A percentile compares a stretch with the other conserved stretches of the same genome.
These are phyloP conservation scores for Agriopis aurantiaria DNA, from an alignment of 2,888 invertebrate genomes.

Conservation along the genomic window DNA sequence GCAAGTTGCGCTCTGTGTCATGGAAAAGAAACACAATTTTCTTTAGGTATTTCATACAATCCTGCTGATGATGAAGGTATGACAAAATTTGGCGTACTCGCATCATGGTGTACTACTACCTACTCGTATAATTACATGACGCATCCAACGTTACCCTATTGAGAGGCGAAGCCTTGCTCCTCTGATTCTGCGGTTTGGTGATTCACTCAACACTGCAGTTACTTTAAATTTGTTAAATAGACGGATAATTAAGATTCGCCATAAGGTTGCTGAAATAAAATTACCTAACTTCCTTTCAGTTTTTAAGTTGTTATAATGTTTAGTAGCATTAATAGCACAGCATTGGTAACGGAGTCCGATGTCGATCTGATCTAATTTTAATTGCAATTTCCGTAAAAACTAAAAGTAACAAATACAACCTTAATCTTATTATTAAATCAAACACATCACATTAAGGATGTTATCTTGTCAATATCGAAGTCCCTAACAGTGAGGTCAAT, in stretches of 20 bases:
- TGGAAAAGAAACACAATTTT: too few relatives aligned
- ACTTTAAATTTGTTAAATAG: background rate
- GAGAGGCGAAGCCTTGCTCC: background rate
- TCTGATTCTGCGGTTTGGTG: background rate
- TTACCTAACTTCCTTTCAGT: too few relatives aligned
- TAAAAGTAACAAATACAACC: constrained; percentile 73
- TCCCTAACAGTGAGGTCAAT: constrained; percentile 86
- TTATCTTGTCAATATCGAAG: constrained; percentile 87
- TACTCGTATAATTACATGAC: background rate
- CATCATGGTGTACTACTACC: too few relatives aligned
- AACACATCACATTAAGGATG: constrained; percentile 88
- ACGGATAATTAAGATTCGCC: background rate
- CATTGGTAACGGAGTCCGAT: background rate
- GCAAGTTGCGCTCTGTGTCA: too few relatives aligned
- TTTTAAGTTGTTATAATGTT: too few relatives aligned
- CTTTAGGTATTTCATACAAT: too few relatives aligned
- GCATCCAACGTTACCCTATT: background rate
- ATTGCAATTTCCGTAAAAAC: constrained; percentile 70
- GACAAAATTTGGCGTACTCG: background rate
- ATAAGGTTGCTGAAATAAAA: background rate
- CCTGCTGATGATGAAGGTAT: too few relatives aligned
- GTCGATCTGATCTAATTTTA: constrained; percentile 56
- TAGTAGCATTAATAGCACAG: background rate
- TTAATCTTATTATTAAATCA: constrained; percentile 87
- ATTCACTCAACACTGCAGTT: background rate